Evolutionary conservation across 2,113 vertebrate species (phyloP).

Genomic region (Pongo abelii): DNA sequence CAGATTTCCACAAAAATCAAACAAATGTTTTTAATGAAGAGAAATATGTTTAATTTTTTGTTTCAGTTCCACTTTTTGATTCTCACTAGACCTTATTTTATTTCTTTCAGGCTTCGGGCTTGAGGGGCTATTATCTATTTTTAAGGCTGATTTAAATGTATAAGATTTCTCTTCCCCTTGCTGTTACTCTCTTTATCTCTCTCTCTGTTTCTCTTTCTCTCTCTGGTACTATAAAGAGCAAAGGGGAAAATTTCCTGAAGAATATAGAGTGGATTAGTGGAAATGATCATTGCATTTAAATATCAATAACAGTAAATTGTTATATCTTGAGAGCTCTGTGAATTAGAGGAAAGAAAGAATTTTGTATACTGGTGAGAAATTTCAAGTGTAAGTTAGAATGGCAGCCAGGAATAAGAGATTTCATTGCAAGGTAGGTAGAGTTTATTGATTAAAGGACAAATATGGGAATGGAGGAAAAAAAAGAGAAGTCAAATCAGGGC

Average conservation of each 20-base stretch:
- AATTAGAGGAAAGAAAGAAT: not conserved
- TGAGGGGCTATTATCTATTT: constrained; percentile 16
- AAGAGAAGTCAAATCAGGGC: constrained; percentile 60
- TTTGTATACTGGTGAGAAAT: not conserved
- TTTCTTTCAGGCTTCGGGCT: not conserved
- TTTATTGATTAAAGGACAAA: not conserved
- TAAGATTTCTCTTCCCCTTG: not conserved
- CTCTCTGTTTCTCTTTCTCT: not conserved
- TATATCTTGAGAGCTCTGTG: not conserved
- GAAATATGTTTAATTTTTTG: constrained; percentile 40
- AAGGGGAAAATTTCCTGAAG: constrained; percentile 31
- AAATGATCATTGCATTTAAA: constrained; percentile 18
- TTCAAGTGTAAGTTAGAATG: not conserved
- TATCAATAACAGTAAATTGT: not conserved
- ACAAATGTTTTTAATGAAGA: constrained; percentile 42
- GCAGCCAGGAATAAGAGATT: not conserved
- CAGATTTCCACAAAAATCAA: constrained; percentile 39
- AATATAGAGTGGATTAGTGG: not conserved
- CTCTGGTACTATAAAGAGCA: not conserved
- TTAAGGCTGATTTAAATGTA: constrained; percentile 36
- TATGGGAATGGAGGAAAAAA: not conserved
- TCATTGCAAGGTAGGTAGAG: not conserved
- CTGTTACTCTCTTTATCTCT: not conserved
- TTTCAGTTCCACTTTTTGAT: constrained; percentile 50
- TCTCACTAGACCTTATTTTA: constrained; percentile 1